Conservation (phyloP, 2,113 vertebrate species). For the Benitochromis conjunctus region DNA sequence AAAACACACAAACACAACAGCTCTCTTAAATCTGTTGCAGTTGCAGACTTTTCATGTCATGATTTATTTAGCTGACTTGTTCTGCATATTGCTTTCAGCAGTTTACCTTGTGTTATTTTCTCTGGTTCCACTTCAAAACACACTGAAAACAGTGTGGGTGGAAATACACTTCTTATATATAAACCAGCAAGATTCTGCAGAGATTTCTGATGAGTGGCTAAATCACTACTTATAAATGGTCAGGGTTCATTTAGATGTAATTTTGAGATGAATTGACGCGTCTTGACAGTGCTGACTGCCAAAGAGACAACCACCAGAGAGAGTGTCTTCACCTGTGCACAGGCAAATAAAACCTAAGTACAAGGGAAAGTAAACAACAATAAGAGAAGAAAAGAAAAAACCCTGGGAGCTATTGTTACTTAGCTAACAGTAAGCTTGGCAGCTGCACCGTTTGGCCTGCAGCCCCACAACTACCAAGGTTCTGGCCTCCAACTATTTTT, state of each 20-base stretch:
- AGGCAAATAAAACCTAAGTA: not conserved
- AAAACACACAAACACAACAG: not conserved
- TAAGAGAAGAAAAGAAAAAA: not conserved
- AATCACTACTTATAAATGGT: not conserved
- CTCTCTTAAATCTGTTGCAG: not conserved
- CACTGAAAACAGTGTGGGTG: not conserved
- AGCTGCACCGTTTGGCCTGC: not conserved
- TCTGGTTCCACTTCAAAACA: not conserved
- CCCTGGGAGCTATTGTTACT: not conserved
- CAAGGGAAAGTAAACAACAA: not conserved
- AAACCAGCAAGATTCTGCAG: not conserved
- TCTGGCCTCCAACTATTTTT: not conserved
- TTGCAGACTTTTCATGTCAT: not conserved
- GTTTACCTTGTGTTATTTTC: not conserved
- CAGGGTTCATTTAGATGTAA: not conserved
- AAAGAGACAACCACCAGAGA: not conserved
- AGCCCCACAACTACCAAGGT: not conserved
- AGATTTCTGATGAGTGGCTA: not conserved
- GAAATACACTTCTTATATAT: not conserved
- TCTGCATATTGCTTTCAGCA: not conserved
- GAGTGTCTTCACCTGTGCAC: not conserved
- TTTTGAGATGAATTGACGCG: not conserved
- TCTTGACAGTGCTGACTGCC: not conserved
- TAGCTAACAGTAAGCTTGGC: not conserved
- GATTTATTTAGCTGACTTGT: not conserved